A percentile compares a stretch with the other conserved stretches of the same genome.
These are phyloP conservation scores for Agonopterix heracliana DNA, from an alignment of 2,888 invertebrate genomes.

Conservation along the genomic window DNA sequence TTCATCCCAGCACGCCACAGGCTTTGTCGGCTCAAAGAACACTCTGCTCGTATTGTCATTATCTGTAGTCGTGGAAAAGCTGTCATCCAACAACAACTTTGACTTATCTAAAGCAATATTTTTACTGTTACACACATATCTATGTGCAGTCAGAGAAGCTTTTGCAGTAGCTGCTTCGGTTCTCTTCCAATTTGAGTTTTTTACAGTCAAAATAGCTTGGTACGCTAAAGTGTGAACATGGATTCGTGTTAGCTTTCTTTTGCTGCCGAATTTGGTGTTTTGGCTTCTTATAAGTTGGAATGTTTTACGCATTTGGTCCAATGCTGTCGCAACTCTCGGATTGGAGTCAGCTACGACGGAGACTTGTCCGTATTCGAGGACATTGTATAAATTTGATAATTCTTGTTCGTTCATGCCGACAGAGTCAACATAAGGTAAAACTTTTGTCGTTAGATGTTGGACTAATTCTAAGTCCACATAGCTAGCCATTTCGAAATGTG, in stretches of 20 bases:
- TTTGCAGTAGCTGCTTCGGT: constrained; percentile 88
- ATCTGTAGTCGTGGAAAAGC: constrained; percentile 83
- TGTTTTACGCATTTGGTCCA: constrained; percentile 87
- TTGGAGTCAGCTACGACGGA: constrained; percentile 85
- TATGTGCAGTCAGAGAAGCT: constrained; percentile 87
- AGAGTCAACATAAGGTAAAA: constrained; percentile 86
- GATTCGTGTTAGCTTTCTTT: constrained; percentile 81
- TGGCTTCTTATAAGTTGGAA: constrained; percentile 72
- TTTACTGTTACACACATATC: constrained; percentile 86
- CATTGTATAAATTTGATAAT: constrained; percentile 83
- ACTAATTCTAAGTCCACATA: constrained; percentile 84
- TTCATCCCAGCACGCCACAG: constrained; percentile 90
- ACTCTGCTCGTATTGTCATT: constrained; percentile 74
- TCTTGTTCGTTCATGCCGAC: constrained; percentile 94
- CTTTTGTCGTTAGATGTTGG: constrained; percentile 78
- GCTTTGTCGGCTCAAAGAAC: constrained; percentile 80
- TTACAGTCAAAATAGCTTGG: constrained; percentile 85
- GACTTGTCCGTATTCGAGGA: constrained; percentile 81
- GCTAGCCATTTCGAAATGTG: constrained; percentile 93
- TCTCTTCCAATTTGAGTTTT: constrained; percentile 84
- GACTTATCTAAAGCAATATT: constrained; percentile 66
- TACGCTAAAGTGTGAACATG: constrained; percentile 93
- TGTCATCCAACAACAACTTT: constrained; percentile 85
- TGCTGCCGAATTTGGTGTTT: constrained; percentile 52
- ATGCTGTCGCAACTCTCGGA: constrained; percentile 85